Evolutionary conservation across 2,797 vertebrate species (phyloP), one percentile per base, ranked within the genome.

Genomic region (Enteromius anoplus): DNA sequence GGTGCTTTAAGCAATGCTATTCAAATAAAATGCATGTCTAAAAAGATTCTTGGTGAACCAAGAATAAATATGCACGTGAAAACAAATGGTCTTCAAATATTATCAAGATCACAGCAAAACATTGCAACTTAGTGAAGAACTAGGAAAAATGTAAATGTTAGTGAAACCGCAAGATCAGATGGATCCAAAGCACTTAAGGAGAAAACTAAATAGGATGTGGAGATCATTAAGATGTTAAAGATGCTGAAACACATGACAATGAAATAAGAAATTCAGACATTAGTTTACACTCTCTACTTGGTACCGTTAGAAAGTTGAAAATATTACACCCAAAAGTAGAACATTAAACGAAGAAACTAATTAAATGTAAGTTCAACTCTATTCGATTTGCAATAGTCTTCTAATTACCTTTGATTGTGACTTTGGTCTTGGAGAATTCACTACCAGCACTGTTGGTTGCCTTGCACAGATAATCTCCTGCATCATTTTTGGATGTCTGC

Each of bases 391-490:
- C 53, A 47, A 75, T 42, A n/a, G 19, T n/a, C 51, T 42, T 76
- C 37, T 62, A 23, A 58, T 75, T 75, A 99, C 98, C 97, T 97
- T 93, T 96, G 71, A 99, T 78, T 17, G 95, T 96, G 89, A 98
- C 95, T 92, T 93, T 97, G 86, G 96, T 91, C 90, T 97, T 99
- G 92, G 95, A 97, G 89, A 96, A 95, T 88, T 97, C 95, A 78
- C 92, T 96, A 87, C 98, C 97, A 23, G 88, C 93, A 53, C 91
- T 86, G 71, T 99, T 99, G 84, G 95, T 96, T 90, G 97, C 98
- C 92, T 99, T 99, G 91, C 98, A 99, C 19, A 98, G 89, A 21
- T 98, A 99, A 88, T 99, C 98, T 55, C 97, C 98, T 1, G 93
- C 93, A 83, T 99, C 97, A 0, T 89, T 90, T 91, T 95, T 96